phyloP scores from a whole-genome alignment of 92 coral and sea anemone species.

The Parazoanthus atlanticus region DNA sequence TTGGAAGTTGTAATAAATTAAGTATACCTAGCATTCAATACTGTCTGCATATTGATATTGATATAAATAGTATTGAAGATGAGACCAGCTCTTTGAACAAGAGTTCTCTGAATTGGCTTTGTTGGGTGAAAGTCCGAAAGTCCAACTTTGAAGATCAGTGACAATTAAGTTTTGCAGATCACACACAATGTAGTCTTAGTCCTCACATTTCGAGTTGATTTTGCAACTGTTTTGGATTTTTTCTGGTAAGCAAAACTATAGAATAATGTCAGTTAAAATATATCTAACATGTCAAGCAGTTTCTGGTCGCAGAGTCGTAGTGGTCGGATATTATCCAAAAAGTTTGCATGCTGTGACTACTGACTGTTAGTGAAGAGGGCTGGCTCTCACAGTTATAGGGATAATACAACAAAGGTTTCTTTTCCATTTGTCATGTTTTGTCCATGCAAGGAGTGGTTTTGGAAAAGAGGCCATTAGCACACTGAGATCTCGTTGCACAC shows the following conservation, averaged over 20 bases:
- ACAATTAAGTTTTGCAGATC: background rate
- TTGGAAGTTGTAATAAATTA: no score
- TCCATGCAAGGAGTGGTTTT: no score
- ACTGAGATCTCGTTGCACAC: no score
- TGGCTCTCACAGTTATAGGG: no score
- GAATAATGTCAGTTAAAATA: background rate
- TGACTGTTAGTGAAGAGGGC: background rate
- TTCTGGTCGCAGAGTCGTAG: no score
- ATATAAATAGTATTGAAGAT: background rate
- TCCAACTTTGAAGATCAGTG: background rate
- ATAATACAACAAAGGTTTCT: background rate
- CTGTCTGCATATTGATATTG: background rate
- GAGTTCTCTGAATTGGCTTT: background rate
- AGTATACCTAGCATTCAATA: background rate
- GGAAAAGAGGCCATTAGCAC: no score
- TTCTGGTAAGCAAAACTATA: no score
- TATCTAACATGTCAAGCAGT: background rate
- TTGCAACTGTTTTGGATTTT: no score
- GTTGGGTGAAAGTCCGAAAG: background rate
- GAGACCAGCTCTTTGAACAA: background rate
- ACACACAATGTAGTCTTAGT: no score
- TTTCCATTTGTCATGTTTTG: background rate
- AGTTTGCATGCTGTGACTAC: background rate
- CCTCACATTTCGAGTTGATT: no score
- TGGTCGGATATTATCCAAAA: background rate